A percentile compares a stretch with the other conserved stretches of the same genome.
These are phyloP conservation scores for Meiosimyza decipiens DNA, from an alignment of 2,888 invertebrate species.

Conservation along the genomic window DNA sequence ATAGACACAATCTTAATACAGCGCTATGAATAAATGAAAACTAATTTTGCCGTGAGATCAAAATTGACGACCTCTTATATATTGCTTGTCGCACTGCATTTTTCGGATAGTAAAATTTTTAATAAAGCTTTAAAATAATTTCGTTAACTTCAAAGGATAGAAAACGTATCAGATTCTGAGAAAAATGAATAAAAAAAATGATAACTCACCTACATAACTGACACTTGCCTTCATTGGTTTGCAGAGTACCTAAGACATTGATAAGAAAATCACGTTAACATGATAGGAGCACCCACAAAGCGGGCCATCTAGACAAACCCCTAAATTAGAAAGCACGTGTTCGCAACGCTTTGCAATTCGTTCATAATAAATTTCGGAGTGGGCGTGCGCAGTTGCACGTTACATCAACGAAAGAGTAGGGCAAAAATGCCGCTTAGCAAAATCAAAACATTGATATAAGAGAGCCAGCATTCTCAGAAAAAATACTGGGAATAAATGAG, in stretches of 20 bases:
- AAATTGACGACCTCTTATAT: too few relatives aligned
- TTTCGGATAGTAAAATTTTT: too few relatives aligned
- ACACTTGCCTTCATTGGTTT: constrained; percentile 6
- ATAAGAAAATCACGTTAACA: constrained; percentile 3
- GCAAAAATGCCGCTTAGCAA: constrained; percentile 11
- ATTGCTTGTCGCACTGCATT: too few relatives aligned
- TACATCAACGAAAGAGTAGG: neutral
- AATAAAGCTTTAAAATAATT: too few relatives aligned
- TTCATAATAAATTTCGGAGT: constrained; percentile 45
- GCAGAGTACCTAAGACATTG: neutral
- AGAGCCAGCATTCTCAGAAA: constrained; percentile 16
- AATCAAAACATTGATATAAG: constrained; percentile 43
- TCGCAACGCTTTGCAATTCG: constrained; percentile 58
- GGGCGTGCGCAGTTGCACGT: constrained; percentile 50
- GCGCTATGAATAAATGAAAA: too few relatives aligned
- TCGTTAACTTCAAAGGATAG: too few relatives aligned
- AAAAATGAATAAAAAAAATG: too few relatives aligned
- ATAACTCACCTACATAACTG: too few relatives aligned
- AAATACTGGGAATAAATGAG: neutral
- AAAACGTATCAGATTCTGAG: too few relatives aligned
- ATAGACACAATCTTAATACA: too few relatives aligned
- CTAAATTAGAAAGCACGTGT: constrained; percentile 39
- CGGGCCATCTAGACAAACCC: constrained; percentile 32
- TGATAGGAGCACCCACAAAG: neutral
- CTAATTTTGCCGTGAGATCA: too few relatives aligned